Conservation (phyloP, 37 sponge, comb jelly and placozoan genomes). For the Bolinopsis microptera region DNA sequence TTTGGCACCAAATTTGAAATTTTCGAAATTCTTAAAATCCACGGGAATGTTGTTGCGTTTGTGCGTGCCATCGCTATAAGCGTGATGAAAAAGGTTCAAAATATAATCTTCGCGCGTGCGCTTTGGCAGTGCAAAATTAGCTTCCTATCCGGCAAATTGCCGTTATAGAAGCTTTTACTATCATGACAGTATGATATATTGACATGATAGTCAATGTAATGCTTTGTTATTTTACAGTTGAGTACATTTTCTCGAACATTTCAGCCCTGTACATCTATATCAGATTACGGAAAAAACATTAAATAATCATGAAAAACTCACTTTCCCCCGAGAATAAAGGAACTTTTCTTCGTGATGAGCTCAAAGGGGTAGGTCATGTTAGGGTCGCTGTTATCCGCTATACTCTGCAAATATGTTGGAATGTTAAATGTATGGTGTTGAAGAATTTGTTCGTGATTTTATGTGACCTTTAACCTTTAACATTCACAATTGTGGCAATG, state of each 20-base stretch:
- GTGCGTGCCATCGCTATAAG: neutral
- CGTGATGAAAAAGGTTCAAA: neutral
- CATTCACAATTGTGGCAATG: too few species aligned
- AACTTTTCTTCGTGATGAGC: constrained; percentile 40
- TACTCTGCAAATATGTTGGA: neutral
- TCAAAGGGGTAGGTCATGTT: constrained; percentile 55
- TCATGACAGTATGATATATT: too few species aligned
- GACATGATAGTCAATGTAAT: too few species aligned
- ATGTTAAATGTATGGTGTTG: too few species aligned
- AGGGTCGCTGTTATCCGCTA: constrained; percentile 20
- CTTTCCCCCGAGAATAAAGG: constrained; percentile 52
- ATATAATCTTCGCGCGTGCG: neutral
- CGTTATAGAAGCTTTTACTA: too few species aligned
- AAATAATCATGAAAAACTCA: constrained; percentile 10
- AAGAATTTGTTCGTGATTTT: too few species aligned
- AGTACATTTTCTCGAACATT: neutral
- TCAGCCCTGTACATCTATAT: neutral
- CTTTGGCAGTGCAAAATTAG: neutral
- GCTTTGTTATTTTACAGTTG: neutral
- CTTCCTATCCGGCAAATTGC: too few species aligned
- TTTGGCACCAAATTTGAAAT: neutral
- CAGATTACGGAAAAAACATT: neutral
- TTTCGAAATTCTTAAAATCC: neutral
- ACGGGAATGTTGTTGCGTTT: neutral
- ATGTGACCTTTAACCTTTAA: too few species aligned